phyloP scores from a whole-genome alignment of 2,888 invertebrate species.

The Agrotis ipsilon region DNA sequence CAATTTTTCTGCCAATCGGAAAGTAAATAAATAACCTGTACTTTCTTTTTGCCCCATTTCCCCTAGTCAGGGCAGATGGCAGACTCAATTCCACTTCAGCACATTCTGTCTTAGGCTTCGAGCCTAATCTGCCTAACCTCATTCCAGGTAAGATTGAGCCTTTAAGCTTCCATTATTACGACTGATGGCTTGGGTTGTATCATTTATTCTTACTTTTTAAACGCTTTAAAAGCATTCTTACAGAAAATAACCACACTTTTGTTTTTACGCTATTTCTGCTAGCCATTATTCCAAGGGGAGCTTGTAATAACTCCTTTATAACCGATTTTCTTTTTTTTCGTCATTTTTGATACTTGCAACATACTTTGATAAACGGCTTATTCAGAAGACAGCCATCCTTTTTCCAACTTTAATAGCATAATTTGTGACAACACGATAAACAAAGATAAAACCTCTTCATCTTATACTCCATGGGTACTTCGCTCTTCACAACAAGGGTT shows the following conservation, averaged over 20 bases:
- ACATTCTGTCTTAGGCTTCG: slow-evolving; percentile 35
- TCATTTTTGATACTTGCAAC: not conserved
- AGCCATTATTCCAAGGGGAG: not conserved
- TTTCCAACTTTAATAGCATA: slow-evolving; percentile 29
- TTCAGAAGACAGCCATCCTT: slow-evolving; percentile 16
- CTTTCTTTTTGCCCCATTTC: slow-evolving; percentile 42
- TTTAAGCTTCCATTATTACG: slow-evolving; percentile 9
- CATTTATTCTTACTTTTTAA: not conserved
- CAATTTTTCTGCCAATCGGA: not conserved
- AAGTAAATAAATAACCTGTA: slow-evolving; percentile 7
- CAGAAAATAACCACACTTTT: not conserved
- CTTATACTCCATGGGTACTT: slow-evolving; percentile 26
- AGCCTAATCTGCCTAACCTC: slow-evolving; percentile 48
- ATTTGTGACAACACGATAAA: slow-evolving; percentile 45
- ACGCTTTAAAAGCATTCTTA: slow-evolving; percentile 7
- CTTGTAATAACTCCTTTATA: not conserved
- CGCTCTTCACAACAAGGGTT: slow-evolving; percentile 30
- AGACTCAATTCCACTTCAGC: slow-evolving; percentile 36
- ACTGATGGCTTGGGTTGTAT: slow-evolving; percentile 16
- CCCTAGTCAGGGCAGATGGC: slow-evolving; percentile 52
- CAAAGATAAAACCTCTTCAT: slow-evolving; percentile 40
- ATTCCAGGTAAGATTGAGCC: slow-evolving; percentile 45
- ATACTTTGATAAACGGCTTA: slow-evolving; percentile 7
- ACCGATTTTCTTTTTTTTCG: slow-evolving; percentile 1
- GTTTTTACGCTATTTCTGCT: not conserved